A percentile compares a stretch with the other conserved stretches of the same genome.
Conservation (phyloP, 2,113 vertebrate genomes). For the Gallinago media region DNA sequence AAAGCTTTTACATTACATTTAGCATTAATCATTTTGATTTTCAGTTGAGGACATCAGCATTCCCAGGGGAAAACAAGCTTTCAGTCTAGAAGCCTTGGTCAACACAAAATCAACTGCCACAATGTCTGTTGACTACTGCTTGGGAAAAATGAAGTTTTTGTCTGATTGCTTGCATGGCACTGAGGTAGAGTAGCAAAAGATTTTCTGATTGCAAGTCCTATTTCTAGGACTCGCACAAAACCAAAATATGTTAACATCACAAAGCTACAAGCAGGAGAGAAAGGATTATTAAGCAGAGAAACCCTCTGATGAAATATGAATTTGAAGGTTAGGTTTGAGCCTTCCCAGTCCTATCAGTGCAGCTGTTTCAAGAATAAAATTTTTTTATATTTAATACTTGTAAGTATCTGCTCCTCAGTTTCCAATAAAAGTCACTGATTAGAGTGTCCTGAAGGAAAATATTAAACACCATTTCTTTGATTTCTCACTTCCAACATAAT, state of each 20-base stretch:
- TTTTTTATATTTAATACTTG: constrained; percentile 2
- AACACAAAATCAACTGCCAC: neutral
- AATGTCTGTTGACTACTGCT: neutral
- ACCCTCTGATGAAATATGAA: neutral
- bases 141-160: neutral
- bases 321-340: neutral
- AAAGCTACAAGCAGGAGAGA: neutral
- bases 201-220: neutral
- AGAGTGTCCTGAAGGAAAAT: neutral
- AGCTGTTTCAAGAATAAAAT: neutral
- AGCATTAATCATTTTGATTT: neutral
- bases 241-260: neutral
- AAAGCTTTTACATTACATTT: neutral
- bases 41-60: neutral
- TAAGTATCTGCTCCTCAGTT: neutral
- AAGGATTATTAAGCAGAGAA: neutral
- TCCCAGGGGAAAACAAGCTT: neutral
- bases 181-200: neutral
- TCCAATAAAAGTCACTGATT: constrained; percentile 28
- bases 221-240: neutral
- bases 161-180: neutral
- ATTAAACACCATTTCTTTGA: constrained; percentile 9
- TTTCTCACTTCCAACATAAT: neutral
- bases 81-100: neutral
- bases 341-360: neutral